A percentile compares a stretch with the other conserved stretches of the same genome.
Evolutionary conservation across 2,888 invertebrate genomes (phyloP).

Genomic region (Coelopa pilipes): DNA sequence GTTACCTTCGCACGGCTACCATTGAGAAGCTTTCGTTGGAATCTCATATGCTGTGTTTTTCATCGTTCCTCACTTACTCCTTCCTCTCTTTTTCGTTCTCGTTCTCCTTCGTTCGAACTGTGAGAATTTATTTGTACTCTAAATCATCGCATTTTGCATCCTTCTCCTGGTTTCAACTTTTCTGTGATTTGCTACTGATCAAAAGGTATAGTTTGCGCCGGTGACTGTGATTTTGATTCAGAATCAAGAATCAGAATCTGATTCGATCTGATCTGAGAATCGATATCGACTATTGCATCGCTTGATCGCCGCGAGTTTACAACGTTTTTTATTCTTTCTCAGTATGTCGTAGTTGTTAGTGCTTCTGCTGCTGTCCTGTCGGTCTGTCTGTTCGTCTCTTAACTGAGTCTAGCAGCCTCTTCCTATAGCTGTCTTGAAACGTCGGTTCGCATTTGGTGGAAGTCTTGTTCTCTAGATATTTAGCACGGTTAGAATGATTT

Average conservation of each 20-base stretch:
- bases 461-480: conserved; percentile 30
- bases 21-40: no score
- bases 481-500: conserved; percentile 26
- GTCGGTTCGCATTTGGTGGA: conserved; percentile 15
- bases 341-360: conserved; percentile 10
- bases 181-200: no score
- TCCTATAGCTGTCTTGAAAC: not conserved
- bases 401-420: not conserved
- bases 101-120: not conserved
- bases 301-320: conserved; percentile 29
- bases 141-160: conserved; percentile 32
- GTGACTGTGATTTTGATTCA: no score
- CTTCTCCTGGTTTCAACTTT: not conserved
- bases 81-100: no score
- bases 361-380: not conserved
- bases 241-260: no score
- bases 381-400: conserved; percentile 7
- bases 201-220: no score
- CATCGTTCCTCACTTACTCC: not conserved
- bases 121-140: conserved; percentile 30
- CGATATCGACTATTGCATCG: conserved; percentile 18
- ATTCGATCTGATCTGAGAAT: no score
- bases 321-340: conserved; percentile 21
- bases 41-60: not conserved
- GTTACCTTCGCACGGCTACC: no score